Base-by-base conservation (phyloP, 2,888 invertebrate species). In the Cerceris rybyensis region DNA sequence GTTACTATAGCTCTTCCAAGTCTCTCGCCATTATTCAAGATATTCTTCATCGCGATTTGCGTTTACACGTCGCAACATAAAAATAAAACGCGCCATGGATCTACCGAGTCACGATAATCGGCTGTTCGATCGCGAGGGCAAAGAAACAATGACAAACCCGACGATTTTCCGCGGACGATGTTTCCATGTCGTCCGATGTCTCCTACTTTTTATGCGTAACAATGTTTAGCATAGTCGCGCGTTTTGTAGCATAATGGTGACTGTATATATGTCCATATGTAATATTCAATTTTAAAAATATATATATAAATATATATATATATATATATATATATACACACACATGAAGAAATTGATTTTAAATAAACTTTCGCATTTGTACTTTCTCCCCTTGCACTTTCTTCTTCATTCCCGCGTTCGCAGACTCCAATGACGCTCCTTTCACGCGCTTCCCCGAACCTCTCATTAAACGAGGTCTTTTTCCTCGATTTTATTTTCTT, bases 181-280 rank as follows among this genome's bases (percentile, higher is more conserved):
- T 63, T 63, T 14, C 28, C 13, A 54, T 1, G 17, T 17, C 77
- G 46, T 39, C 57, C 68, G 28, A 14, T 42, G 41, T 4, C 43
- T 71, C 71, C 71, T 78, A 77, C 28, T 67, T 69, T 54, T 16
- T 58, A 61, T 50, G 39, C n/a, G 39, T 17, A 55, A 52, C 11
- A 60, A 58, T 55, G 68, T 78, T 77, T 76, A 85, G 71, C 69
- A 68, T 89, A 90, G 87, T 88, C 86, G 88, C 88, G 85, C 85
- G 85, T 81, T 81, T 81, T 87, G 80, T 89, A 89, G 89, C 77
- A 86, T 87, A 89, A 87, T 88, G 89, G 91, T 91, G 90, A 91
- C 90, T 91, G 91, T 91, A 91, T 91, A 91, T 91, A 91, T 91
- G 91, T 91, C 89, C 87, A 91, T 91, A 91, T 92, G 92, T 91